Conservation (phyloP, 2,797 vertebrate genomes). For the Xenops minutus region DNA sequence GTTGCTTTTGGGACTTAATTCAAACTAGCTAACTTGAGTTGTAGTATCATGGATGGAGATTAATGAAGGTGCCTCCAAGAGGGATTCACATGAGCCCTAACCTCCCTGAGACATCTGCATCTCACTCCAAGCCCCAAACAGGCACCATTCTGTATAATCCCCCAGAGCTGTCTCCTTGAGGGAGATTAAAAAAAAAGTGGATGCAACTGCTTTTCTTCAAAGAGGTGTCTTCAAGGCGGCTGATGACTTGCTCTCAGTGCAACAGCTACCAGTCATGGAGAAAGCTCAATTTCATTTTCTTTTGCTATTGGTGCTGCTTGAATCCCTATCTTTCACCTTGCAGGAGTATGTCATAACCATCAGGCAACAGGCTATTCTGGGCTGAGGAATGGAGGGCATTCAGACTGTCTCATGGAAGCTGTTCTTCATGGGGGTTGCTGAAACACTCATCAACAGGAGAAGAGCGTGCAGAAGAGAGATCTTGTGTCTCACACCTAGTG, state of each 20-base stretch:
- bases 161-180: background rate
- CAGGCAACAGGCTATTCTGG: slow-evolving; percentile 52
- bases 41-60: background rate
- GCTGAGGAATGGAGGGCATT: slow-evolving; percentile 41
- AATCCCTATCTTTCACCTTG: background rate
- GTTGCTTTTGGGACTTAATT: background rate
- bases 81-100: background rate
- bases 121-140: background rate
- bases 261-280: background rate
- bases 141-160: background rate
- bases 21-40: background rate
- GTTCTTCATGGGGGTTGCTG: background rate
- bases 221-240: background rate
- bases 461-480: background rate
- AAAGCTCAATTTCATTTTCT: background rate
- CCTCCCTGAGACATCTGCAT: background rate
- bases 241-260: background rate
- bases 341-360: slow-evolving; percentile 12
- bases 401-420: background rate
- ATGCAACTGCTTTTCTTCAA: background rate
- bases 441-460: background rate
- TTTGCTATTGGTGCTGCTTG: background rate
- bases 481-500: background rate
- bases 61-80: background rate
- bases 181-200: background rate